Evolutionary conservation across 1,140 invertebrate species (phyloP).

Genomic region (Ladona fulva): DNA sequence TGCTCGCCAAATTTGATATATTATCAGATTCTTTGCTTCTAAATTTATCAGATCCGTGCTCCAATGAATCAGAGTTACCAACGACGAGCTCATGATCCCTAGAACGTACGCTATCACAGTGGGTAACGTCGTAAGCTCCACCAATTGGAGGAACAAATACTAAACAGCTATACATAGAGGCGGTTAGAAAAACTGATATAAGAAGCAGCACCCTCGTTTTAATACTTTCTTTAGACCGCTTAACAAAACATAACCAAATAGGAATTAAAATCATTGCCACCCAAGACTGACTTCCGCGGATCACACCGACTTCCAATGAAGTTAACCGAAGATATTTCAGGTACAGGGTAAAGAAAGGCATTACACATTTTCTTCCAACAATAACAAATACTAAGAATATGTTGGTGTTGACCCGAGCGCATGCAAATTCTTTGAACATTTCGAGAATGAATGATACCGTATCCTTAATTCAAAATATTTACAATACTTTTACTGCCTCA

Average conservation of each 20-base stretch:
- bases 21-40: too few relatives aligned
- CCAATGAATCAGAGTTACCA: neutral
- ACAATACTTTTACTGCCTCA: neutral
- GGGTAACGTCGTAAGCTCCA: neutral
- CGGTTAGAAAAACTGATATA: neutral
- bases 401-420: neutral
- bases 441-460: neutral
- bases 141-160: neutral
- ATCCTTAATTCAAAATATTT: too few relatives aligned
- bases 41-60: neutral
- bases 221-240: neutral
- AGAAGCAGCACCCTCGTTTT: neutral
- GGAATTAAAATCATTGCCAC: constrained; percentile 1
- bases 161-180: neutral
- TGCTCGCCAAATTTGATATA: too few relatives aligned
- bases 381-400: constrained; percentile 5
- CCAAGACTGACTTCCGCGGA: neutral
- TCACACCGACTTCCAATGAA: neutral
- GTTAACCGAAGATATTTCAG: neutral
- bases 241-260: neutral
- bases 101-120: neutral
- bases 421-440: constrained; percentile 2
- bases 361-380: neutral
- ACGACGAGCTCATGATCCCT: neutral
- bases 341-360: neutral